Evolutionary conservation across 2,113 vertebrate species (phyloP), one percentile per base, ranked within the genome.

Genomic region (Nerophis lumbriciformis): DNA sequence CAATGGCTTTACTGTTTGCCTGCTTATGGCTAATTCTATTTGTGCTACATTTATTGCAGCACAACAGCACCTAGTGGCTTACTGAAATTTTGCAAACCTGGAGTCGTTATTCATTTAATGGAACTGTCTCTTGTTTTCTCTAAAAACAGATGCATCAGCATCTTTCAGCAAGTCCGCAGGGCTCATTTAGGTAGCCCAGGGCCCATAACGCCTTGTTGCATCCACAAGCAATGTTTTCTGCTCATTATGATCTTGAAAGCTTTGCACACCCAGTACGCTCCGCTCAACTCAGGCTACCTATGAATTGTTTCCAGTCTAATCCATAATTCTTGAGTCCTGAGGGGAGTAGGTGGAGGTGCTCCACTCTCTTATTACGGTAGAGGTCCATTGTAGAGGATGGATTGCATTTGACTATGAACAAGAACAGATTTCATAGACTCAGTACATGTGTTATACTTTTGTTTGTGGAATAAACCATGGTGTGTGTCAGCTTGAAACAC

Each of bases 81-180:
- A 42, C 50, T 72, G 15, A 65, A 19, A 54, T 57, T 65, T 53
- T 68, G 55, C 47, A 69, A 69, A 72, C 16, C 48, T 19, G 15
- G 8, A 57, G 61, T 66, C 54, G 60, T 71, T 59, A 28, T 72
- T 67, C 61, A 42, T 66, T 68, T 69, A 67, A 72, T 79, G 77
- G 75, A 68, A 51, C 48, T 48, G 55, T 28, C 58, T 73, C 71
- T 73, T 49, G n/a, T 72, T 74, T 73, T 65, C 67, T 69, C 64
- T 69, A 77, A 75, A 77, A 75, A 77, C 47, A 72, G 62, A 75
- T 44, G 48, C 68, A 74, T 82, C 75, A 80, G 79, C 80, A 82
- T 80, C 69, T 79, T 83, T 67, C 61, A 72, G 73, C 66, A 21
- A 71, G 77, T 74, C 75, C 63, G 57, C 59, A 48, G 71, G 70